Evolutionary conservation across 2,888 invertebrate species (phyloP), one percentile per base, ranked within the genome.

Genomic region (Campaea margaritaria): DNA sequence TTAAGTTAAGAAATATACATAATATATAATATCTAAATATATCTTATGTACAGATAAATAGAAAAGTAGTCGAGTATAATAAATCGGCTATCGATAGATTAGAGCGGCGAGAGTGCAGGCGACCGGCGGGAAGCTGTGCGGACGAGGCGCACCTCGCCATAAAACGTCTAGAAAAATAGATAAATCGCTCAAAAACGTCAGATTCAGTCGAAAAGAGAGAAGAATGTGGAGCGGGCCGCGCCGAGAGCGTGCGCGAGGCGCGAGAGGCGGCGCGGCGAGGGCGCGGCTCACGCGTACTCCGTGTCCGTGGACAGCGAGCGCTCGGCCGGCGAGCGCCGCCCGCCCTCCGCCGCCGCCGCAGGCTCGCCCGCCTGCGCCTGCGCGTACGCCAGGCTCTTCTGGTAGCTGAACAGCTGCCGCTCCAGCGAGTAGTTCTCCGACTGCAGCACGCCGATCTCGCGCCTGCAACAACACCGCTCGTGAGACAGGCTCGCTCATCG

Each of bases 391-490:
- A 96, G 93, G 78, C 95, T 96, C 85, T 96, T 95, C 87, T 97
- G 96, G 82, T 96, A 96, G 85, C 96, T 96, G 91, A 96, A 96
- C 67, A 97, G 87, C 85, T 97, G 96, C 70, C 96, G 93, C 87
- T 97, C 97, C 75, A 97, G 91, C 64, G 95, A 95, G 85, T 96
- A 96, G 83, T 97, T 97, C 85, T 97, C 97, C n/a, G 96, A 95
- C 82, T 96, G 96, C 49, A 97, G 93, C 11, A 95, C 95, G 65
- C 94, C 93, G 67, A 97, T 96, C 84, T 97, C 97, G 47, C 96
- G 94, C 79, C 96, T 96, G 92, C 12, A 90, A 91, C 72, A 62
- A 58, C 2, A 3, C 3, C 16, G 46, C 4, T 21, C 14, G 49
- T 12, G 5, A 51, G 13, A 34, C 36, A 8, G 2, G 51, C 43